A percentile compares a stretch with the other conserved stretches of the same genome.
Evolutionary conservation across 2,797 vertebrate species (phyloP).

Genomic region (Pagetopsis macropterus): DNA sequence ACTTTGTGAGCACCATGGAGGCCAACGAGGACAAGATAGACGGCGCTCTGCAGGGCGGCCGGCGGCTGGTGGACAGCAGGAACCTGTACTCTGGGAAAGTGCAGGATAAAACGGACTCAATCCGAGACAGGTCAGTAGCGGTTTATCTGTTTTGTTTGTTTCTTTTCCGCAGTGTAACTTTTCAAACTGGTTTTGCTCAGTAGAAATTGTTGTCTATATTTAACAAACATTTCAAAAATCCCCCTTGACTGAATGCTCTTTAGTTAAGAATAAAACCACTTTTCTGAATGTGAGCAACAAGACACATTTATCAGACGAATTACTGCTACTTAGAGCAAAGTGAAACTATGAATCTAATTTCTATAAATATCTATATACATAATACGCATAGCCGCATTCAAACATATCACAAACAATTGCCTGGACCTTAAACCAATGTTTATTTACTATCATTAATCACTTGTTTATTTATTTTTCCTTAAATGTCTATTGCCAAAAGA

Average conservation of each 20-base stretch:
- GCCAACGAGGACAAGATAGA: slow-evolving; percentile 91
- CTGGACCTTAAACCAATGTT: too few relatives aligned
- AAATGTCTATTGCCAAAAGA: too few relatives aligned
- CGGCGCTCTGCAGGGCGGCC: slow-evolving; percentile 82
- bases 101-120: slow-evolving; percentile 87
- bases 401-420: too few relatives aligned
- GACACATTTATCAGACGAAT: not conserved
- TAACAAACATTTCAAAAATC: not conserved
- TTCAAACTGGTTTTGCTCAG: not conserved
- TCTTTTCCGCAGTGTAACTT: not conserved
- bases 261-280: not conserved
- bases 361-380: too few relatives aligned
- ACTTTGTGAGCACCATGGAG: slow-evolving; percentile 89
- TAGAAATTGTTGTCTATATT: not conserved
- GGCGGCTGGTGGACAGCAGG: slow-evolving; percentile 85
- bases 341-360: not conserved
- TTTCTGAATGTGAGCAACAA: not conserved
- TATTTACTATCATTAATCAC: too few relatives aligned
- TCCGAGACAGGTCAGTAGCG: slow-evolving; percentile 86
- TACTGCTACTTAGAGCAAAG: not conserved
- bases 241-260: not conserved
- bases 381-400: too few relatives aligned
- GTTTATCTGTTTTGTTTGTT: not conserved
- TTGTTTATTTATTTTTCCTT: too few relatives aligned
- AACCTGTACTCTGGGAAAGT: slow-evolving; percentile 91